Conservation (phyloP, 92 coral and sea anemone genomes). For the Pocillopora meandrina region DNA sequence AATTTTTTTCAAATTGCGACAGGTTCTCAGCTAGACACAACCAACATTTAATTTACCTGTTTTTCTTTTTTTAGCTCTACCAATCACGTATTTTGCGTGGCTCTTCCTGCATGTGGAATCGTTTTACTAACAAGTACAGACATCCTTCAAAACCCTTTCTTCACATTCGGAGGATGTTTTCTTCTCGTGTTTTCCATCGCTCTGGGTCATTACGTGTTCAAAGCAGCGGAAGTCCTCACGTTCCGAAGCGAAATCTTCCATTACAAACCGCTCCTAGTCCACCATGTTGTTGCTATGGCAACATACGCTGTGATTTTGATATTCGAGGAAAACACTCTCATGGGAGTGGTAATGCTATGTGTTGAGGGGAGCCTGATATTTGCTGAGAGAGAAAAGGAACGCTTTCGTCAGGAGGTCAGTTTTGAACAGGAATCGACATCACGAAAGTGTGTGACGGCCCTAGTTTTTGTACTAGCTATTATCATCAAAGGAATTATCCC, state of each 20-base stretch:
- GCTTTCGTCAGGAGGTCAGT: slow-evolving; percentile 49
- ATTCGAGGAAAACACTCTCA: slow-evolving; percentile 78
- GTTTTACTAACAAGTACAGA: slow-evolving; percentile 61
- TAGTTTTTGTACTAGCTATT: slow-evolving; percentile 61
- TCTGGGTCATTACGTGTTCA: slow-evolving; percentile 84
- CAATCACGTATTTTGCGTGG: slow-evolving; percentile 67
- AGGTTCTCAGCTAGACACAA: no score
- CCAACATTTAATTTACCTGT: background rate
- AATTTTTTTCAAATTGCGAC: no score
- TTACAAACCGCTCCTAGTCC: slow-evolving; percentile 82
- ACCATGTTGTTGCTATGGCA: slow-evolving; percentile 81
- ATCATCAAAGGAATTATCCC: slow-evolving; percentile 79
- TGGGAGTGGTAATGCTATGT: slow-evolving; percentile 78
- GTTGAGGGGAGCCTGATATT: slow-evolving; percentile 86
- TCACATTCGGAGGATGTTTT: slow-evolving; percentile 48
- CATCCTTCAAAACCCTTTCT: slow-evolving; percentile 78
- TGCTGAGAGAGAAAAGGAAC: slow-evolving; percentile 79
- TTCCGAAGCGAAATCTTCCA: slow-evolving; percentile 64
- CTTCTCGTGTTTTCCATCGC: slow-evolving; percentile 71
- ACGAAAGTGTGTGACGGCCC: slow-evolving; percentile 47
- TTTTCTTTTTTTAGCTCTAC: slow-evolving; percentile 67
- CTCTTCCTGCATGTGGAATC: slow-evolving; percentile 67
- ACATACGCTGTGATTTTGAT: slow-evolving; percentile 55
- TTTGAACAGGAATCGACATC: slow-evolving; percentile 31
- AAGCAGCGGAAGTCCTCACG: slow-evolving; percentile 71